Evolutionary conservation across 2,797 vertebrate genomes (phyloP), one percentile per base, ranked within the genome.

Genomic region (Halcyon smyrnensis): DNA sequence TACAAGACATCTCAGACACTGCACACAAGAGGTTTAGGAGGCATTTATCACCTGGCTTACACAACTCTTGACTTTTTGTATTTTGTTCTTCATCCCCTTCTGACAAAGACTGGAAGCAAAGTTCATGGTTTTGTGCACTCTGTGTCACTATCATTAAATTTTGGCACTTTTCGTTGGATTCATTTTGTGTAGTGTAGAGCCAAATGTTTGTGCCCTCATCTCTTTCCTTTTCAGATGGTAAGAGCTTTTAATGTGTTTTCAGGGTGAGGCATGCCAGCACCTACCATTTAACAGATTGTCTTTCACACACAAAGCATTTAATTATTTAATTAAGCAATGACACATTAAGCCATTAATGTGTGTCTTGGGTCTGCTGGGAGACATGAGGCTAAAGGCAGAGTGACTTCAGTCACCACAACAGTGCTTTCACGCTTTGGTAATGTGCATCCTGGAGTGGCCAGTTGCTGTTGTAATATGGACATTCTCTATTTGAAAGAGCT

Each of bases 261-360:
- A 67, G 87, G 48, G 59, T 15, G 14, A 90, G 48, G 48, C 4
- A 0, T 87, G 81, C 90, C 45, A 84, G 74, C 36, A 60, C 62
- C 84, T 84, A 80, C 71, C 91, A 90, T 83, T 92, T 84, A 87
- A 93, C 64, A 93, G 85, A 73, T 87, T 87, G 94, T 90, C 43
- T 93, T 91, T 87, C 15, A 32, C 30, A 54, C 74, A 74, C 25
- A 84, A 95, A 53, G 67, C 14, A 11, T 87, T 90, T 69, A 89
- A 79, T 95, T 75, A 94, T 94, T 94, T 95, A 89, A 92, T 96
- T 94, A 92, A 90, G 82, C 69, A 76, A 8, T 59, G 83, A 62
- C 59, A 91, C 77, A 69, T 79, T 59, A 90, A 95, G 56, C 73
- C 50, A 54, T 76, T 87, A 90, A 84, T 20, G 77, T 79, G 21